Percentiles rank a stretch among this genome's conserved stretches.
Conservation (phyloP, 2,113 vertebrate genomes). For the Scolopax mira region DNA sequence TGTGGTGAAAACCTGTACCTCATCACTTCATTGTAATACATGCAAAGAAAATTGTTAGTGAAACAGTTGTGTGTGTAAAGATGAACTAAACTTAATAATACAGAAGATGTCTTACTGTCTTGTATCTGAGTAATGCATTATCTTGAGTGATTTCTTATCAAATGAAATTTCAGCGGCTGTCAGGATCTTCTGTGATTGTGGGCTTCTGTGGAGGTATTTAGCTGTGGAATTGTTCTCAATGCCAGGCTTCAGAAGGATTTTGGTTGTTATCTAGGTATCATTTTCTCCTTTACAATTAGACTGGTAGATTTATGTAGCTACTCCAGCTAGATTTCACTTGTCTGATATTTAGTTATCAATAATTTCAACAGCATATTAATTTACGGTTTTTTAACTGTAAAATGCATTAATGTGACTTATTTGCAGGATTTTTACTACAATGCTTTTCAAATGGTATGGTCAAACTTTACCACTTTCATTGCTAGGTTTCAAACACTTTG, state of each 20-base stretch:
- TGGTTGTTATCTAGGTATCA: neutral
- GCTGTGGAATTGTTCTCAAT: neutral
- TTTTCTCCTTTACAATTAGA: neutral
- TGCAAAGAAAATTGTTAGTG: neutral
- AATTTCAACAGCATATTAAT: neutral
- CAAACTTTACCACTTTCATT: neutral
- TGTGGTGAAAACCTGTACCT: neutral
- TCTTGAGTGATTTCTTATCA: neutral
- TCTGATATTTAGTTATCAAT: neutral
- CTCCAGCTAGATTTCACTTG: neutral
- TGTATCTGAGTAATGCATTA: neutral
- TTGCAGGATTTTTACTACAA: neutral
- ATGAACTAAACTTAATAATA: neutral
- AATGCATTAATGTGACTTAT: neutral
- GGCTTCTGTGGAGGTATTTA: neutral
- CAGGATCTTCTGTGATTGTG: neutral
- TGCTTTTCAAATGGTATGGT: neutral
- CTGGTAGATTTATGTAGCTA: neutral
- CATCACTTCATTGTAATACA: neutral
- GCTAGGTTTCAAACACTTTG: neutral
- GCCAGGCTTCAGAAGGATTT: neutral
- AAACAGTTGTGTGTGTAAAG: neutral
- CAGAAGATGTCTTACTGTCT: neutral
- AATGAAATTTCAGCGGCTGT: neutral
- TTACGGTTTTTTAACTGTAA: neutral